A percentile compares a stretch with the other conserved stretches of the same genome.
phyloP scores from a whole-genome alignment of 2,113 vertebrate species.

The Pseudorhombus dupliciocellatus region DNA sequence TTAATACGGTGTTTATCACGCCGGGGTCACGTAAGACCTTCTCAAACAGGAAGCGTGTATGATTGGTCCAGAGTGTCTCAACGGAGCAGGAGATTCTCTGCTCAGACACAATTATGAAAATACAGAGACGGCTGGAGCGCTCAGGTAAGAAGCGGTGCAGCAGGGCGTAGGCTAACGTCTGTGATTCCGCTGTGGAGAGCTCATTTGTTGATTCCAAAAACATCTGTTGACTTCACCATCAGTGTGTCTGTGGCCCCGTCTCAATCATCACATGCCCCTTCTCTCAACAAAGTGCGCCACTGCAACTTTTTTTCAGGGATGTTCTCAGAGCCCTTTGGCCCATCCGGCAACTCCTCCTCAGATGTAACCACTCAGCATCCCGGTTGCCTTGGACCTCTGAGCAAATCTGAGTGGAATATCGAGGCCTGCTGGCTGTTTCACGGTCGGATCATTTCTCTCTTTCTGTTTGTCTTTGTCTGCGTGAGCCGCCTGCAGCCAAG shows the following conservation, averaged over 20 bases:
- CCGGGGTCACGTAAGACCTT: too few relatives aligned
- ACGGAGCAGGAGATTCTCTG: too few relatives aligned
- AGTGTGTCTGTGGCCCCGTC: background rate
- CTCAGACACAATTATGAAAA: too few relatives aligned
- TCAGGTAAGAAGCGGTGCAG: too few relatives aligned
- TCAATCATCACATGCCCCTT: background rate
- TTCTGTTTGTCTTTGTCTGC: background rate
- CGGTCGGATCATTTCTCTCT: background rate
- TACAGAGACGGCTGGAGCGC: too few relatives aligned
- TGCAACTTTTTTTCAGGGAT: background rate
- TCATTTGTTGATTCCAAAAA: background rate
- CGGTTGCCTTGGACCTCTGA: background rate
- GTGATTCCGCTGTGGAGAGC: too few relatives aligned
- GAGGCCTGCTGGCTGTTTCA: background rate
- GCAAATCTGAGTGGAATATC: background rate
- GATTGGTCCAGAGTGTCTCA: too few relatives aligned
- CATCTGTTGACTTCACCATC: too few relatives aligned
- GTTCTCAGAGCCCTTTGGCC: background rate
- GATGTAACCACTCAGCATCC: too few relatives aligned
- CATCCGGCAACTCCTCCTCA: too few relatives aligned
- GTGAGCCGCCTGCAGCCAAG: constrained; percentile 1
- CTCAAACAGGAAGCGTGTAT: too few relatives aligned
- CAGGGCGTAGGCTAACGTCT: too few relatives aligned
- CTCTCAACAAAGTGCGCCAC: background rate
- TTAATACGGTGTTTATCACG: background rate